Conservation (phyloP, 2,113 vertebrate species). For the Psilopsiagon aurifrons region DNA sequence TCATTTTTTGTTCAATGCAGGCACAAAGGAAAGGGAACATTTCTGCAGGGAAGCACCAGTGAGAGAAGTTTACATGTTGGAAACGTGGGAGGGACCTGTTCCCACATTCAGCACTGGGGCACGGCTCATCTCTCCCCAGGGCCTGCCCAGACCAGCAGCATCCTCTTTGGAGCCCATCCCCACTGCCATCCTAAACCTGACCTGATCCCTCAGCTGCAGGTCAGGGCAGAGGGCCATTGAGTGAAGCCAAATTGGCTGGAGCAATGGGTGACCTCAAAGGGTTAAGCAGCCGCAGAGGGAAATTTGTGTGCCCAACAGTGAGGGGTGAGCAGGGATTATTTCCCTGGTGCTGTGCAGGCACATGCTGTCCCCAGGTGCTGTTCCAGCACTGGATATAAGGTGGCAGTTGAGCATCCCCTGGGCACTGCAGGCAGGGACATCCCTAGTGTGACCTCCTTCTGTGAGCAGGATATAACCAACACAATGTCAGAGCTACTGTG, state of each 20-base stretch:
- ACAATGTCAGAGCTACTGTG: neutral
- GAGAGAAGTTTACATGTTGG: neutral
- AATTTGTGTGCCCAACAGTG: neutral
- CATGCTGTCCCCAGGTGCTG: accelerated
- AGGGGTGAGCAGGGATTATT: neutral
- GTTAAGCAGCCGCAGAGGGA: neutral
- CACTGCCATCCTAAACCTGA: neutral
- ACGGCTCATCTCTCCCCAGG: accelerated
- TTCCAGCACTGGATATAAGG: neutral
- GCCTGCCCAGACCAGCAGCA: accelerated
- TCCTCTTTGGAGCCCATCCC: neutral
- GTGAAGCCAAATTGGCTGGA: accelerated
- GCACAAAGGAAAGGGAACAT: neutral
- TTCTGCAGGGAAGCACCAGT: neutral
- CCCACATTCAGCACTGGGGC: accelerated
- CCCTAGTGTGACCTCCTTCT: neutral
- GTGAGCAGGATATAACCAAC: neutral
- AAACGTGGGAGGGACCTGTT: accelerated
- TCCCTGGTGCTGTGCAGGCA: neutral
- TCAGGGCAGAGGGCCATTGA: neutral
- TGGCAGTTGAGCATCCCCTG: neutral
- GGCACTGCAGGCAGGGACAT: neutral
- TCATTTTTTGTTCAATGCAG: neutral
- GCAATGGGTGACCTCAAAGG: accelerated
- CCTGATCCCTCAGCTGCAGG: neutral